Evolutionary conservation across 2,797 vertebrate genomes (phyloP), one percentile per base, ranked within the genome.

Genomic region (Enteromius anoplus): DNA sequence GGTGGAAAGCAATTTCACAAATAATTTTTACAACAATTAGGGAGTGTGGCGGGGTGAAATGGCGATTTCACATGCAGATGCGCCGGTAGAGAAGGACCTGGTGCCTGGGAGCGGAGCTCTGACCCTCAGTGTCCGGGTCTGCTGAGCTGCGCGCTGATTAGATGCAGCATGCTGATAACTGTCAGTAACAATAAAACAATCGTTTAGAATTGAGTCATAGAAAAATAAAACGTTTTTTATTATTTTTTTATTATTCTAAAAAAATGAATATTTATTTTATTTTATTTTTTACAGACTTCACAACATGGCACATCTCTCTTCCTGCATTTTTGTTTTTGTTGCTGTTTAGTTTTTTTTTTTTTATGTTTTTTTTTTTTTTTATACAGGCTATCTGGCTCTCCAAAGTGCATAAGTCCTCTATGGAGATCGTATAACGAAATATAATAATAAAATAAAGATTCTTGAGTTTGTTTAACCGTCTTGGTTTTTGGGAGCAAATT

Each of bases 1-100:
- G 95, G 94, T 95, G 95, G 94, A 96, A 95, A 94, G 95, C 96
- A 96, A 97, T 97, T 97, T 97, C 96, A 97, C 96, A 96, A 97
- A 97, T 96, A 95, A 96, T 96, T 96, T 96, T 96, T 94, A 94
- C 93, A 96, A 97, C 96, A 97, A 97, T 97, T 97, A 96, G 94
- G 94, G 93, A 96, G 95, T 95, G 96, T 96, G 96, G 93, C 93
- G 91, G 96, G 96, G 96, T 97, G 96, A 97, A 97, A 97, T 96
- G 96, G 95, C 95, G 87, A 96, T 97, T 97, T 96, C 95, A 96
- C 96, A 96, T 96, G 94, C 91, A 91, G 94, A 92, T 91, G 92
- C 88, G 92, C 91, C 93, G 92, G 91, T 94, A 93, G 93, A 92
- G 91, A 93, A 92, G 40, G 94, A 96, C 93, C 94, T 95, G 94